Conservation (phyloP, 2,888 invertebrate species). For the Adelphocoris suturalis region DNA sequence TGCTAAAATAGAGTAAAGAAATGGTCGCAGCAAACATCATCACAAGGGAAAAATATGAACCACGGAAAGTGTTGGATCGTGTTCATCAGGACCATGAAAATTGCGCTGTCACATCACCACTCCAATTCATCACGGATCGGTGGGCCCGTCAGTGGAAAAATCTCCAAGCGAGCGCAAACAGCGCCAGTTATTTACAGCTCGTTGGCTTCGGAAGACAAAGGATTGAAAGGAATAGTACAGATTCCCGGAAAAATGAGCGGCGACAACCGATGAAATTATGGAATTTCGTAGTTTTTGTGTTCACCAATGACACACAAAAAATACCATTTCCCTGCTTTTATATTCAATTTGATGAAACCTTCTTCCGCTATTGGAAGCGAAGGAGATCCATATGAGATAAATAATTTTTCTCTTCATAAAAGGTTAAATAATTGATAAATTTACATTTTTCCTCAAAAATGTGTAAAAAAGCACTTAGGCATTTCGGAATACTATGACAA, state of each 20-base stretch:
- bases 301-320: no score
- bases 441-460: no score
- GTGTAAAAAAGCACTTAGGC: no score
- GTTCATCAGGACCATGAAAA: neutral
- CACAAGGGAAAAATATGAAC: neutral
- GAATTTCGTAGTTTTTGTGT: no score
- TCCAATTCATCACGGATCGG: neutral
- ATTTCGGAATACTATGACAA: no score
- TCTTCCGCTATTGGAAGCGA: no score
- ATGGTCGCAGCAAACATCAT: neutral
- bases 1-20: neutral
- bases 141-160: neutral
- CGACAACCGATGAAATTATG: no score
- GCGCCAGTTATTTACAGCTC: neutral
- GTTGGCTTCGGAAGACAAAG: neutral
- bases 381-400: no score
- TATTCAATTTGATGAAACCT: no score
- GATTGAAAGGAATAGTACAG: neutral
- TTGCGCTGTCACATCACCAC: neutral
- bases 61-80: neutral
- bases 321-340: no score
- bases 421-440: no score
- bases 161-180: neutral
- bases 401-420: no score
- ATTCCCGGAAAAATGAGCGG: neutral